phyloP scores from a whole-genome alignment of 2,888 invertebrate species.

The Bugula neritina region DNA sequence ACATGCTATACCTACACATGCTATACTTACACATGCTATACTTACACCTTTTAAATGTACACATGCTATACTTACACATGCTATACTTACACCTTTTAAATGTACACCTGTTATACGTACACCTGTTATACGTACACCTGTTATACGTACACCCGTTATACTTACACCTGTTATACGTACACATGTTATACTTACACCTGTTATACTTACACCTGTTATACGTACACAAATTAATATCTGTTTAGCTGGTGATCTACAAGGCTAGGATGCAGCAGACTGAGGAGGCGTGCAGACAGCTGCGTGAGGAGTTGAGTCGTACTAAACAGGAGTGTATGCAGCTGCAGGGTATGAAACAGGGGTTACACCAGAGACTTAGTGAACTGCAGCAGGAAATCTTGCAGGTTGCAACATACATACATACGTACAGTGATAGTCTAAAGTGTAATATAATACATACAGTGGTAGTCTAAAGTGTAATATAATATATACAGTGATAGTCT shows the following conservation, averaged over 20 bases:
- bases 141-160: background rate
- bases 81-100: background rate
- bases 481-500: background rate
- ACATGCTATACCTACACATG: background rate
- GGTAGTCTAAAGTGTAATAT: background rate
- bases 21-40: too few relatives aligned
- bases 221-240: background rate
- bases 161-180: background rate
- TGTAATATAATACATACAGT: background rate
- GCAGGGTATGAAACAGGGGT: constrained; percentile 45
- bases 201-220: background rate
- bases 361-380: constrained; percentile 45
- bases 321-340: constrained; percentile 45
- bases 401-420: constrained; percentile 30
- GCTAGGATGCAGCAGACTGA: constrained; percentile 42
- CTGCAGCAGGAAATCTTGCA: constrained; percentile 42
- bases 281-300: constrained; percentile 36
- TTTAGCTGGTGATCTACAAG: constrained; percentile 38
- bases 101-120: too few relatives aligned
- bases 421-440: background rate
- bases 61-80: background rate
- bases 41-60: background rate
- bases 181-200: background rate
- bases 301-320: constrained; percentile 40
- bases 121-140: background rate